Base-by-base conservation (phyloP, 2,113 vertebrate species). In the Taxidea taxus region DNA sequence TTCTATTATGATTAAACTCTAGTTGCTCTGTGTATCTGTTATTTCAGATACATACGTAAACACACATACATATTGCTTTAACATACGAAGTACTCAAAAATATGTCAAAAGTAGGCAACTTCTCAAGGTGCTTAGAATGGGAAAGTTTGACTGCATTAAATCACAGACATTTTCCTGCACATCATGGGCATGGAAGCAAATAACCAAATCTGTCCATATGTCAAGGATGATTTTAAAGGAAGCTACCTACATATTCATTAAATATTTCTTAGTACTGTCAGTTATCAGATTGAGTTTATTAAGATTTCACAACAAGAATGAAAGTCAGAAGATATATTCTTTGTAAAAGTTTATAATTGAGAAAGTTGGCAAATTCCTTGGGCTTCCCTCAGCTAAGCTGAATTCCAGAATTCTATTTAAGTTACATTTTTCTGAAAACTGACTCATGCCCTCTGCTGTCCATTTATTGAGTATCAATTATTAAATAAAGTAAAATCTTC, bases 381-480 rank as follows among this genome's bases (percentile, higher is more conserved):
- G 37, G 21, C 11, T 89, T 97, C 51, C 29, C n/a, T 91, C 51
- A 13, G 70, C 83, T 87, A 66, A 91, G n/a, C 4, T 54, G 34
- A 95, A 54, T 70, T 78, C 23, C n/a, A 60, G 51, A 87, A 88
- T 75, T n/a, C 14, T 94, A 16, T 72, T 95, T 86, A 68, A 68
- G 1, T 85, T 91, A 42, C 10, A 47, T n/a, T 89, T 82, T 87
- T 15, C 74, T 81, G 60, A 96, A 94, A 95, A 94, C 80, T 93
- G 95, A 94, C 87, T 90, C n/a, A 13, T 95, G 97, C 96, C 97
- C 97, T 95, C 97, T 98, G 95, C 95, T 98, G 97, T 90, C 62
- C 80, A 84, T 47, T 74, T 97, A 82, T 44, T 97, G 64, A 96
- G 70, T 75, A 95, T 58, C 80, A 62, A 64, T 62, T 34, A 91